Evolutionary conservation across 2,888 invertebrate species (phyloP).

Genomic region (Lacanobia wlatinum): DNA sequence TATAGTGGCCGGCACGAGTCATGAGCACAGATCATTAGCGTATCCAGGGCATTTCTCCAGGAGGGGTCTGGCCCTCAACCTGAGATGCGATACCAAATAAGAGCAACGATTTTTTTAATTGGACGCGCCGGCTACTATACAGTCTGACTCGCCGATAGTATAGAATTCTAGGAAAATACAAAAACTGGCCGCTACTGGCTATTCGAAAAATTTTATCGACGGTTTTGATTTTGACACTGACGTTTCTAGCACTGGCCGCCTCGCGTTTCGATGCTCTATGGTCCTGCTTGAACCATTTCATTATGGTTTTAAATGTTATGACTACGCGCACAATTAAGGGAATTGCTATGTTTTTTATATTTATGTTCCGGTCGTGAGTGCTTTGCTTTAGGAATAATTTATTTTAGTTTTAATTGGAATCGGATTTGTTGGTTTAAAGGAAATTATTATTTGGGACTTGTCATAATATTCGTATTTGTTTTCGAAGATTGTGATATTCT

Average conservation of each 20-base stretch:
- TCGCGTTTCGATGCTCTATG: background rate
- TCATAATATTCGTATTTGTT: slow-evolving; percentile 10
- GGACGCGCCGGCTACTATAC: too few species aligned
- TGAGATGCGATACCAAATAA: too few species aligned
- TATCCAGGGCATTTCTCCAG: too few species aligned
- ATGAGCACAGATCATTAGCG: too few species aligned
- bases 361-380: slow-evolving; percentile 50
- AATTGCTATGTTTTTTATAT: slow-evolving; percentile 50
- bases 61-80: too few species aligned
- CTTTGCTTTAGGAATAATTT: slow-evolving; percentile 39
- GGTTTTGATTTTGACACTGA: too few species aligned
- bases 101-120: too few species aligned
- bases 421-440: slow-evolving; percentile 6
- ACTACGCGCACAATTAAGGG: slow-evolving; percentile 55
- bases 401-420: slow-evolving; percentile 52
- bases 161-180: too few species aligned
- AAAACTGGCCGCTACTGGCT: too few species aligned
- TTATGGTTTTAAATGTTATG: slow-evolving; percentile 60
- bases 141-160: too few species aligned
- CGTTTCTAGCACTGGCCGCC: background rate
- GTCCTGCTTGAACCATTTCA: slow-evolving; percentile 50
- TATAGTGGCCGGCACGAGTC: too few species aligned
- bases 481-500: background rate
- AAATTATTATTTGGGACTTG: slow-evolving; percentile 20
- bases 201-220: too few species aligned